These are phyloP conservation scores for Clivina fossor DNA, from an alignment of 2,888 invertebrate genomes.

Conservation along the genomic window DNA sequence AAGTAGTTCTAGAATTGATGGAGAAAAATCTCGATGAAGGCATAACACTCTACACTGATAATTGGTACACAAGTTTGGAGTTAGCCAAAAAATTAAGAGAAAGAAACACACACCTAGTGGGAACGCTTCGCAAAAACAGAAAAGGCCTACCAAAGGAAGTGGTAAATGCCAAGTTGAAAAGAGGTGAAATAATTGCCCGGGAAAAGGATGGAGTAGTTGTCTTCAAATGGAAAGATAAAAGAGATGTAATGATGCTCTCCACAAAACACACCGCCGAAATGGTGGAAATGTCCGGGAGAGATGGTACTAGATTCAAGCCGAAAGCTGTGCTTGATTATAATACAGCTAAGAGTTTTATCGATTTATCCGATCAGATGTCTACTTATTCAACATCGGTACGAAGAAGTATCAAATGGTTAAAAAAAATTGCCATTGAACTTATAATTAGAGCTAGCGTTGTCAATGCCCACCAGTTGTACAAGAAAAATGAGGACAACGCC, in stretches of 20 bases:
- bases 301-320: slow-evolving; percentile 25
- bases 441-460: slow-evolving; percentile 22
- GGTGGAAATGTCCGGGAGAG: slow-evolving; percentile 6
- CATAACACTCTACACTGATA: too few relatives aligned
- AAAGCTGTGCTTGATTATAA: slow-evolving; percentile 37
- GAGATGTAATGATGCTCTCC: slow-evolving; percentile 32
- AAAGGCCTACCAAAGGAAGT: too few relatives aligned
- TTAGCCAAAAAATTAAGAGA: too few relatives aligned
- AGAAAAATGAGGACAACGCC: too few relatives aligned
- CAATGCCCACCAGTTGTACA: slow-evolving; percentile 24
- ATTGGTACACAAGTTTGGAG: too few relatives aligned
- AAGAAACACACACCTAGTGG: too few relatives aligned
- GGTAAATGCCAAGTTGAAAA: slow-evolving; percentile 35
- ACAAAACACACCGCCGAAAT: slow-evolving; percentile 27
- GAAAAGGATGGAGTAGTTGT: slow-evolving; percentile 35
- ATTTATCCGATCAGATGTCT: slow-evolving; percentile 39
- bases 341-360: slow-evolving; percentile 38
- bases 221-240: slow-evolving; percentile 35
- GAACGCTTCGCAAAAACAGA: too few relatives aligned
- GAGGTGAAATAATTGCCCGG: slow-evolving; percentile 28
- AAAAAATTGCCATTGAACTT: slow-evolving; percentile 36
- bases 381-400: slow-evolving; percentile 35
- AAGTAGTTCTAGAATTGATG: too few relatives aligned
- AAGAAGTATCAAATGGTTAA: slow-evolving; percentile 37
- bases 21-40: too few relatives aligned